Evolutionary conservation across 1,140 invertebrate genomes (phyloP).

Genomic region (Zaprionus nigranus): DNA sequence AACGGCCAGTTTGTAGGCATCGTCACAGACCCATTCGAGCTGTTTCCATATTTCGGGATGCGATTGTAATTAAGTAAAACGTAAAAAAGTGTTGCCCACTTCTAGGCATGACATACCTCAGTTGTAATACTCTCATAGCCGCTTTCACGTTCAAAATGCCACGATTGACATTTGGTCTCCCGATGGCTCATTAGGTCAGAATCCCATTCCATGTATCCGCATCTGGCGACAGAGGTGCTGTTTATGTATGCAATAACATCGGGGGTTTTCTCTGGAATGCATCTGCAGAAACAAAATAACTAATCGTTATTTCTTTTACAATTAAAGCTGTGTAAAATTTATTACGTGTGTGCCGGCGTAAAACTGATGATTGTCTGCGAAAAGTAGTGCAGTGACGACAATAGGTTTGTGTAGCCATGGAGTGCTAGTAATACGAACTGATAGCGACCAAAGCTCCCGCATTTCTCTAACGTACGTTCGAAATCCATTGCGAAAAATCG

Average conservation of each 20-base stretch:
- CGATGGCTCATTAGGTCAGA: not conserved
- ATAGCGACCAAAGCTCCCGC: conserved; percentile 87
- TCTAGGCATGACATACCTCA: conserved; percentile 84
- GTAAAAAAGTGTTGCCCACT: conserved; percentile 41
- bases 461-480: conserved; percentile 86
- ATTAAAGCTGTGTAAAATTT: not conserved
- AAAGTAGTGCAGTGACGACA: conserved; percentile 86
- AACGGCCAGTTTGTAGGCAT: conserved; percentile 86
- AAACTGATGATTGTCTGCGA: conserved; percentile 86
- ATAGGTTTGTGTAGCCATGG: conserved; percentile 86
- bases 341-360: conserved; percentile 84
- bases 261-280: not conserved
- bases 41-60: conserved; percentile 61
- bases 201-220: conserved; percentile 26
- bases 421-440: conserved; percentile 86
- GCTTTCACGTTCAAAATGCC: conserved; percentile 85
- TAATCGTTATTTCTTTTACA: not conserved
- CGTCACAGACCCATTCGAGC: conserved; percentile 87
- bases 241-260: not conserved
- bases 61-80: conserved; percentile 20
- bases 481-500: conserved; percentile 84
- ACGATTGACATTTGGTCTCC: conserved; percentile 72
- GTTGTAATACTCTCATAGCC: conserved; percentile 86
- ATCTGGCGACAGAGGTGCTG: not conserved
- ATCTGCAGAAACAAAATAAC: conserved; percentile 20